Evolutionary conservation across 2,113 vertebrate species (phyloP).

Genomic region (Perca schrenkii): DNA sequence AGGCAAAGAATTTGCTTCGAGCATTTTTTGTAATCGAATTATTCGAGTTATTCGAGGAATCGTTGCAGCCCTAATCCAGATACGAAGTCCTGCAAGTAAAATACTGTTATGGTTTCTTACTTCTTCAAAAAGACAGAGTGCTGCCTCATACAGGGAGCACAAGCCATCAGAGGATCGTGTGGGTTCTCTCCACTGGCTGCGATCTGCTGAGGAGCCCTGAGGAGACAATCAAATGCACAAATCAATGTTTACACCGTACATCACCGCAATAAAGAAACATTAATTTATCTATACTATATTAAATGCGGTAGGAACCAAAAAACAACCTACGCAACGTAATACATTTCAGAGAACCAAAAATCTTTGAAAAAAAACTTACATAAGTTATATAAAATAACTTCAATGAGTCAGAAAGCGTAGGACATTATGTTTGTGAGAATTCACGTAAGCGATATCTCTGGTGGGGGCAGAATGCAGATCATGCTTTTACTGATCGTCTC

Average conservation of each 20-base stretch:
- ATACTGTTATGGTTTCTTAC: slow-evolving; percentile 72
- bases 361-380: not conserved
- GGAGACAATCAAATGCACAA: not conserved
- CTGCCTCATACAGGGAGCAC: slow-evolving; percentile 94
- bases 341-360: not conserved
- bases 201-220: slow-evolving; percentile 95
- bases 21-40: no score
- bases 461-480: no score
- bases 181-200: slow-evolving; percentile 97
- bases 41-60: no score
- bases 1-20: no score
- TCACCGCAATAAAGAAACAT: not conserved
- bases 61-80: no score
- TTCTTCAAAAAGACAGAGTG: slow-evolving; percentile 96
- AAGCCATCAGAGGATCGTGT: slow-evolving; percentile 92
- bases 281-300: not conserved
- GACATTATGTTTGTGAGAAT: slow-evolving; percentile 1
- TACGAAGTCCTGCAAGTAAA: not conserved
- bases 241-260: not conserved
- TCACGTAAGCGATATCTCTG: not conserved
- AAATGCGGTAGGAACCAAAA: not conserved
- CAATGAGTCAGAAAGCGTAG: not conserved
- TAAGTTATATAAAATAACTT: not conserved
- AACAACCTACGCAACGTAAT: not conserved
- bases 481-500: not conserved